Evolutionary conservation across 2,797 vertebrate genomes (phyloP), one percentile per base, ranked within the genome.

Genomic region (Syndactyla subalaris): DNA sequence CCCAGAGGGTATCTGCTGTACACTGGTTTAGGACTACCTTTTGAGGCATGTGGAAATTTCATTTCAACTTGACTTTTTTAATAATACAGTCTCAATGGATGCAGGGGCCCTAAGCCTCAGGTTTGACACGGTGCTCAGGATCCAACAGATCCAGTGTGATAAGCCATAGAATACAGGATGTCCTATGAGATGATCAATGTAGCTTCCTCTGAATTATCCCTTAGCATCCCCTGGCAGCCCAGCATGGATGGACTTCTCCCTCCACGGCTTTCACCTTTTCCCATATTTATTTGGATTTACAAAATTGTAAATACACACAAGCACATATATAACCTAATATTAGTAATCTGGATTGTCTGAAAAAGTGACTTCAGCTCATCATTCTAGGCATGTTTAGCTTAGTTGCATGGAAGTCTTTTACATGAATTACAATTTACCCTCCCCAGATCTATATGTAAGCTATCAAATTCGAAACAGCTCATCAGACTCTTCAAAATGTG

Each of bases 391-490:
- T 34, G 63, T 46, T 19, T 45, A 34, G 32, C 63, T 18, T 66
- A 46, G 21, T 32, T 66, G 43, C 32, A 26, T 17, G 45, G 43
- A 34, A 66, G 23, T 34, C 43, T 34, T 12, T 66, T 46, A 34
- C 16, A 26, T 34, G 43, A 66, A 46, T 66, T 66, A 26, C 32
- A 65, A 26, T 46, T 46, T 26, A 65, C 36, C 46, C 32, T 61
- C 23, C 43, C 10, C n/a, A 81, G 48, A 45, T 81, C 89, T 79
- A 14, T 41, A 45, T 49, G 70, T 65, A 62, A 92, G 78, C 82
- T 88, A 72, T 93, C 75, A 86, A 81, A 96, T 92, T 59, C 89
- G 29, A 91, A 80, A 51, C 46, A 66, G 73, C 38, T 83, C 63
- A 67, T 22, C 36, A 68, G 58, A 76, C 21, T 71, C 82, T 83